Conservation (phyloP, 2,888 invertebrate species). For the Furcula furcula region DNA sequence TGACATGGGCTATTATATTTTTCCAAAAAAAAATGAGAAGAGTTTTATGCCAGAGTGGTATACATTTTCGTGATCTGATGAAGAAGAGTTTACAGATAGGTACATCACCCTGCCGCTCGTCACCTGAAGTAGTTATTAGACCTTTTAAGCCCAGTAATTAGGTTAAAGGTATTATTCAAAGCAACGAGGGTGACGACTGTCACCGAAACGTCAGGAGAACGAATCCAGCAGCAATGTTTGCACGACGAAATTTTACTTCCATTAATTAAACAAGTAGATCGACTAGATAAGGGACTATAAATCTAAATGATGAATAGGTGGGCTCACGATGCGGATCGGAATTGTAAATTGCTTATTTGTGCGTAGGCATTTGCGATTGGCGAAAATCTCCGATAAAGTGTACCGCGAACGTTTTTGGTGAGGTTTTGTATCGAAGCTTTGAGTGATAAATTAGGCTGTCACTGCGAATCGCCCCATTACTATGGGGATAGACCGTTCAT, state of each 20-base stretch:
- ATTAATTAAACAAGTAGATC: slow-evolving; percentile 78
- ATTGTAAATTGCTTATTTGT: slow-evolving; percentile 75
- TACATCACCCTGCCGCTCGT: too few relatives aligned
- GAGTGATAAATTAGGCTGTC: slow-evolving; percentile 37
- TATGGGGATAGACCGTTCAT: slow-evolving; percentile 1
- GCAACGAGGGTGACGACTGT: slow-evolving; percentile 29
- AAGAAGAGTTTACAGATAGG: too few relatives aligned
- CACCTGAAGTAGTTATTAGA: too few relatives aligned
- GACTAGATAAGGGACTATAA: slow-evolving; percentile 76
- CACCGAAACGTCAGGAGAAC: slow-evolving; percentile 35
- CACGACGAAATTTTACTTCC: slow-evolving; percentile 60
- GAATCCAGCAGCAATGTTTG: slow-evolving; percentile 34
- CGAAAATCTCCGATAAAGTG: slow-evolving; percentile 24
- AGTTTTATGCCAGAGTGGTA: too few relatives aligned
- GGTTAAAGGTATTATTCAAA: not conserved
- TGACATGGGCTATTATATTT: too few relatives aligned
- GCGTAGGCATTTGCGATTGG: slow-evolving; percentile 37
- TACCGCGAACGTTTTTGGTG: slow-evolving; percentile 21
- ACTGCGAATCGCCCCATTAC: slow-evolving; percentile 18
- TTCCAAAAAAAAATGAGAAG: too few relatives aligned
- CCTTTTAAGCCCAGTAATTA: too few relatives aligned
- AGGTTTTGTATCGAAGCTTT: slow-evolving; percentile 18
- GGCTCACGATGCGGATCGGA: slow-evolving; percentile 60
- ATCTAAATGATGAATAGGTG: slow-evolving; percentile 79
- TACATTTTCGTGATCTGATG: too few relatives aligned